phyloP scores from a whole-genome alignment of 2,888 invertebrate genomes.

The Monopis laevigella region DNA sequence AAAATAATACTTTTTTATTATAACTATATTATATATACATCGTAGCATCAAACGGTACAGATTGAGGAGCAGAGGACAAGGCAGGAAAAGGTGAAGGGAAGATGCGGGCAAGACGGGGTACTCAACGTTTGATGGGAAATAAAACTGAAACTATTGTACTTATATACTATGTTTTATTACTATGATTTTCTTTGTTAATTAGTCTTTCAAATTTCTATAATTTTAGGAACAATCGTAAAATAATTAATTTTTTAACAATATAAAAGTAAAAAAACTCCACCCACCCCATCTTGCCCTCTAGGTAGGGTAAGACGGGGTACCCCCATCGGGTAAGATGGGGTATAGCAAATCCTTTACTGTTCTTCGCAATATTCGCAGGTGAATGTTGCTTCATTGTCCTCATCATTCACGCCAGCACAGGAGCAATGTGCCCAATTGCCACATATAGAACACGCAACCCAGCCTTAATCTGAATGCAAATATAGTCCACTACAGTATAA shows the following conservation, averaged over 20 bases:
- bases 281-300: conserved; percentile 15
- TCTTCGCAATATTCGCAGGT: conserved; percentile 18
- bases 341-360: conserved; percentile 9
- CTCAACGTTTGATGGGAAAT: neutral
- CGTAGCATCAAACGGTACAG: no score
- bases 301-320: conserved; percentile 18
- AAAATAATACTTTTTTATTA: no score
- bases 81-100: no score
- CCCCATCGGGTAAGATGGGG: conserved; percentile 15
- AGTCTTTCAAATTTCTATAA: neutral
- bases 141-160: neutral
- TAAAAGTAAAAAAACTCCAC: neutral
- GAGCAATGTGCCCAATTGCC: conserved; percentile 21
- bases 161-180: neutral
- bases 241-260: neutral
- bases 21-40: no score
- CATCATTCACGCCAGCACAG: conserved; percentile 23
- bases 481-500: conserved; percentile 21
- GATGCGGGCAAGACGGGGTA: neutral
- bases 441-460: conserved; percentile 20
- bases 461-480: conserved; percentile 24
- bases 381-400: conserved; percentile 22
- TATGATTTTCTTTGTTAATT: neutral
- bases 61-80: no score
- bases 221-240: neutral